Base-by-base conservation (phyloP, 2,113 vertebrate species). In the Megaleporinus macrocephalus region DNA sequence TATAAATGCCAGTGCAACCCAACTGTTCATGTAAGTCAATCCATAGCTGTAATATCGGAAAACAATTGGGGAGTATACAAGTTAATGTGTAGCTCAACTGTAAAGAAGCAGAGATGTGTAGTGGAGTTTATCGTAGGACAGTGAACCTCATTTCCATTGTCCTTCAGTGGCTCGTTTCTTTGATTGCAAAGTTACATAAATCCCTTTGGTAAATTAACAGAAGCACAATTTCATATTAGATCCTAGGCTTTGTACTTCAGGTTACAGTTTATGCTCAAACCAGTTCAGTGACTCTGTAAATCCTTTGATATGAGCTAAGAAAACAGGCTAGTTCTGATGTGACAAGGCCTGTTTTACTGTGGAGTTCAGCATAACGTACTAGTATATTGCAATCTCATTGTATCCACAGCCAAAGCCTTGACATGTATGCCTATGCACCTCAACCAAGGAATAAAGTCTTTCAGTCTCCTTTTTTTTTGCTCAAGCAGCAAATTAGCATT, bases 331-430 rank as follows among this genome's bases (percentile, higher is more conserved):
- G 26, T 66, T 73, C 22, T 49, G 20, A 59, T 24, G 27, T 33
- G n/a, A 55, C 73, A 16, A 78, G 24, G 53, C 51, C 65, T 81
- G 18, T 82, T 70, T 76, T 51, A 27, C 11, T 47, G 47, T 24
- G 36, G 5, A 22, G n/a, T 18, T 70, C 24, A 63, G 76, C 26
- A n/a, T 73, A 22, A 59, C 73, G 33, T 59, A 76, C 44, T 59
- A 76, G 30, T 73, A 77, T 81, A 81, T 73, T 77, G 73, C 59
- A 27, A 24, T 73, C 16, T 15, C 18, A 47, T 49, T 66, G 47
- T 59, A 55, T 18, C 41, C 59, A 16, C 4, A 44, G 49, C 36
- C 29, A 36, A 62, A 80, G 62, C 36, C 41, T 63, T 36, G 44
- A 68, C 57, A 47, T 47, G 69, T 53, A 57, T 33, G 16, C 78